phyloP scores from a whole-genome alignment of 2,797 vertebrate genomes.

The Gymnocypris eckloni region DNA sequence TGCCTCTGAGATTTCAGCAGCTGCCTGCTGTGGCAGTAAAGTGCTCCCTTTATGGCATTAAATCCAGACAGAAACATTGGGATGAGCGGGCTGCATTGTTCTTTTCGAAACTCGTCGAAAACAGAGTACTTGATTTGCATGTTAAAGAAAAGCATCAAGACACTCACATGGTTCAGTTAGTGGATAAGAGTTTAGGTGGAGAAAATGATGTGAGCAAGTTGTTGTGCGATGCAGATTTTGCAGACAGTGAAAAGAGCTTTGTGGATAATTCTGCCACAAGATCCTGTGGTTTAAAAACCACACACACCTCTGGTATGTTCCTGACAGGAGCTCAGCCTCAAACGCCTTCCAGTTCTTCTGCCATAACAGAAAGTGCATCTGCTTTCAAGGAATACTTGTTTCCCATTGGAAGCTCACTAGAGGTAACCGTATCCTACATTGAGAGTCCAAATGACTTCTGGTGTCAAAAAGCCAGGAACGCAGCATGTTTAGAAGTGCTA shows the following conservation, averaged over 20 bases:
- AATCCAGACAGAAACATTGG: constrained; percentile 80
- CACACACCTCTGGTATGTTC: not conserved
- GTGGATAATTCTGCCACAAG: constrained; percentile 37
- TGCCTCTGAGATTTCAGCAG: constrained; percentile 80
- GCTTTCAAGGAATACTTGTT: constrained; percentile 80
- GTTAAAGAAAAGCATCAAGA: constrained; percentile 73
- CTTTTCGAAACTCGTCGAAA: constrained; percentile 82
- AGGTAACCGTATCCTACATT: constrained; percentile 84
- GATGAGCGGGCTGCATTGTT: constrained; percentile 77
- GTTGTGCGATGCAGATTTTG: constrained; percentile 77
- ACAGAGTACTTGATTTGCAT: constrained; percentile 80
- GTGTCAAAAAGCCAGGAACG: constrained; percentile 84
- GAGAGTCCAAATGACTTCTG: constrained; percentile 91
- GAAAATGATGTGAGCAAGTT: constrained; percentile 81
- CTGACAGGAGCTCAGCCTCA: constrained; percentile 37
- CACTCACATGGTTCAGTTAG: constrained; percentile 80
- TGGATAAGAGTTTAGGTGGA: constrained; percentile 75
- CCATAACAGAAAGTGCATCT: constrained; percentile 51
- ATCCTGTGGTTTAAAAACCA: constrained; percentile 7
- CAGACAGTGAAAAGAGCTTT: constrained; percentile 66
- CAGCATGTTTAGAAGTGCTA: constrained; percentile 74
- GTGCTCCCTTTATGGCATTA: constrained; percentile 82
- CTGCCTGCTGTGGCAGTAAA: constrained; percentile 84
- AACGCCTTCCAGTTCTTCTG: constrained; percentile 25
- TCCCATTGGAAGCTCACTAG: constrained; percentile 86